Conservation (phyloP, 2,113 vertebrate species). For the Rhinopomastus cyanomelas region DNA sequence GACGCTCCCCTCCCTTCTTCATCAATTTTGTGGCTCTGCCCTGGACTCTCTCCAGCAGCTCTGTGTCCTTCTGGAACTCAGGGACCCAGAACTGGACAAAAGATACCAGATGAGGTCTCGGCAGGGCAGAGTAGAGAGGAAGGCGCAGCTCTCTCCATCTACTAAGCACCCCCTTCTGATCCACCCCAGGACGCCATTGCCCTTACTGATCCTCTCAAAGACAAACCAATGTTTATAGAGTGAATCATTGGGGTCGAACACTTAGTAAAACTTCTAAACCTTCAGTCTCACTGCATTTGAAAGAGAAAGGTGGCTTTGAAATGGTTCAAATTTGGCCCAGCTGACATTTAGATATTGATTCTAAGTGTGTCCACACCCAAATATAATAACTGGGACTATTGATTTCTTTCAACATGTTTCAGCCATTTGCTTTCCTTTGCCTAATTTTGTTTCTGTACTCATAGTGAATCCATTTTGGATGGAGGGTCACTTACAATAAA, state of each 20-base stretch:
- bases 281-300: conserved; percentile 17
- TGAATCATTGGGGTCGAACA: not conserved
- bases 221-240: conserved; percentile 8
- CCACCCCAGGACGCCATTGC: too few species aligned
- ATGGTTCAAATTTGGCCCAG: conserved; percentile 46
- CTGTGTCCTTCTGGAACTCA: too few species aligned
- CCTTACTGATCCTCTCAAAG: not conserved
- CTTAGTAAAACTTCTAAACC: conserved; percentile 43
- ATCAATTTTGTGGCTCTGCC: too few species aligned
- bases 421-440: conserved; percentile 45
- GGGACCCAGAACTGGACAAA: too few species aligned
- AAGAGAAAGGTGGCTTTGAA: conserved; percentile 55
- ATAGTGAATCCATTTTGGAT: not conserved
- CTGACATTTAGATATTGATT: conserved; percentile 65
- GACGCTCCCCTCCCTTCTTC: too few species aligned
- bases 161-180: too few species aligned
- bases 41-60: too few species aligned
- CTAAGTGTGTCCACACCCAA: conserved; percentile 45
- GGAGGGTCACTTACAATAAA: not conserved
- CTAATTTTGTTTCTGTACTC: conserved; percentile 10
- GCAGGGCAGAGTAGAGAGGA: too few species aligned
- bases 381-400: conserved; percentile 54
- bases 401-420: conserved; percentile 51
- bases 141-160: too few species aligned
- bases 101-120: too few species aligned